Conservation (phyloP, 53 echinoderm and acorn worm species). For the Luidia sarsii region DNA sequence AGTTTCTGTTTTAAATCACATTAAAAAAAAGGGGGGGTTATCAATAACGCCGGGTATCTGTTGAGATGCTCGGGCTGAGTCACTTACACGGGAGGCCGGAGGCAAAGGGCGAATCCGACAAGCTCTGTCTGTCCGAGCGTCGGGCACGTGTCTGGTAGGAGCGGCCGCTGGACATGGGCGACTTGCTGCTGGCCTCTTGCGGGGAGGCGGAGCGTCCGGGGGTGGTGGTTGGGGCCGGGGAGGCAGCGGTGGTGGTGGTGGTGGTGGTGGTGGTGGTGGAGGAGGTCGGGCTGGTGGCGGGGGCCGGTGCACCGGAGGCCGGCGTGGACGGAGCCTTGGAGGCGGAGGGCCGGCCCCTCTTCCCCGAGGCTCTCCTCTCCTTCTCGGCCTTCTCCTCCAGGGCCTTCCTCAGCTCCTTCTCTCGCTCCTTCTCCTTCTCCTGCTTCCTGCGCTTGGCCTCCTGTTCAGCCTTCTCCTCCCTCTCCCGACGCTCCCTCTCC, state of each 20-base stretch:
- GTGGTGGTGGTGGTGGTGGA: background rate
- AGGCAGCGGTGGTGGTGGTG: background rate
- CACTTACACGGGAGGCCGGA: slow-evolving; percentile 82
- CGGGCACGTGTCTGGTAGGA: slow-evolving; percentile 73
- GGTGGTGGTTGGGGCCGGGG: background rate
- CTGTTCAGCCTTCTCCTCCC: slow-evolving; percentile 51
- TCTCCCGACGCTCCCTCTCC: no score
- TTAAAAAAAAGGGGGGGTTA: no score
- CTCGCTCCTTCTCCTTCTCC: slow-evolving; percentile 40
- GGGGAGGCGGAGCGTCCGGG: slow-evolving; percentile 44
- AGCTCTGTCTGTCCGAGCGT: slow-evolving; percentile 90
- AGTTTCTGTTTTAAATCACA: no score
- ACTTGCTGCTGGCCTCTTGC: slow-evolving; percentile 34
- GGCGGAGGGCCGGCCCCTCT: slow-evolving; percentile 83
- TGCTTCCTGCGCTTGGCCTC: slow-evolving; percentile 54
- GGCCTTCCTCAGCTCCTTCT: slow-evolving; percentile 49
- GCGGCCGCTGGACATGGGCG: slow-evolving; percentile 54
- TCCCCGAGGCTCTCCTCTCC: slow-evolving; percentile 63
- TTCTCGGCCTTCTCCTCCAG: slow-evolving; percentile 64
- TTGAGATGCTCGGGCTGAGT: no score
- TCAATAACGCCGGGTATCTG: no score
- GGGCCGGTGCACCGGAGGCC: background rate
- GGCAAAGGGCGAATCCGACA: slow-evolving; percentile 91
- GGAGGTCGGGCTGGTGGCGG: background rate
- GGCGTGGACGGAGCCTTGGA: slow-evolving; percentile 36